These are phyloP conservation scores for Menidia menidia DNA, from an alignment of 2,797 vertebrate genomes.

Conservation along the genomic window DNA sequence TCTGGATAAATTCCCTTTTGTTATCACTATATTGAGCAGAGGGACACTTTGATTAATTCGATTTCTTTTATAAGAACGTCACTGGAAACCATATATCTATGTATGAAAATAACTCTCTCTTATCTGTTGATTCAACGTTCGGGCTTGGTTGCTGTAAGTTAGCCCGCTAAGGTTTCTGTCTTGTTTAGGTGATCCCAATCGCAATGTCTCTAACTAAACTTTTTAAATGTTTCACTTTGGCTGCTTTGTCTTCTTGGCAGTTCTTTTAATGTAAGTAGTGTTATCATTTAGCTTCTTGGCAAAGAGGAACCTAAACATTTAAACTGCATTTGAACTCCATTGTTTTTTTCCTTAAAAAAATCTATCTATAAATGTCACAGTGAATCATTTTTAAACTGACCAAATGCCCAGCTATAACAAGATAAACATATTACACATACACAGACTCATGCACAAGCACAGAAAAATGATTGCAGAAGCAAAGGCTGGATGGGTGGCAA, in stretches of 20 bases:
- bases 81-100: background rate
- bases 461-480: constrained; percentile 25
- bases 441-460: constrained; percentile 17
- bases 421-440: constrained; percentile 16
- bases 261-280: no score
- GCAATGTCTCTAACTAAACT: no score
- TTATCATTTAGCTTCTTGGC: no score
- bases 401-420: background rate
- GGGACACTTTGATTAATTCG: background rate
- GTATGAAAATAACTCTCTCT: background rate
- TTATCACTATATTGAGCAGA: no score
- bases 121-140: background rate
- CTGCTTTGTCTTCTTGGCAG: no score
- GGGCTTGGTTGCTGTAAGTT: no score
- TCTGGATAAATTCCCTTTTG: no score
- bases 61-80: background rate
- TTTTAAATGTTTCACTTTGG: no score
- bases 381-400: background rate
- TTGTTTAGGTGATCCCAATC: no score
- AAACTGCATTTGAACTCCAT: background rate
- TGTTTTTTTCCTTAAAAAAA: background rate
- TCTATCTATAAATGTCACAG: background rate
- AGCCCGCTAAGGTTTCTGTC: no score
- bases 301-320: background rate
- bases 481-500: background rate